Conservation (phyloP, 2,113 vertebrate genomes). For the Menura novaehollandiae region DNA sequence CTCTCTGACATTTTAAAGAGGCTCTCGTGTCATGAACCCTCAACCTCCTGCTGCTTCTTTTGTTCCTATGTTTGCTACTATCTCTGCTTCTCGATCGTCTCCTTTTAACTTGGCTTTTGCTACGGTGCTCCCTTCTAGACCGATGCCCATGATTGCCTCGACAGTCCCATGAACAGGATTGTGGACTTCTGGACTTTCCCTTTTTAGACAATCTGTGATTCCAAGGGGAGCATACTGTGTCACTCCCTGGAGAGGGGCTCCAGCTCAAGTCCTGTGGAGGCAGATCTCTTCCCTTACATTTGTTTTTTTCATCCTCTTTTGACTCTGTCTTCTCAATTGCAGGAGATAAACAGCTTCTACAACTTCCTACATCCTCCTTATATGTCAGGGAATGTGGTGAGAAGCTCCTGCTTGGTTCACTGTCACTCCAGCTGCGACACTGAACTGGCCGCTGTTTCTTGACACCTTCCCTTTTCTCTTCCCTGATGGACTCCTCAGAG, state of each 20-base stretch:
- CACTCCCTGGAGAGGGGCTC: constrained; percentile 53
- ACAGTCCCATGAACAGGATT: constrained; percentile 51
- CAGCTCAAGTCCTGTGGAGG: constrained; percentile 20
- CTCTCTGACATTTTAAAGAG: constrained; percentile 70
- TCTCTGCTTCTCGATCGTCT: constrained; percentile 74
- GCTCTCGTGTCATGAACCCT: constrained; percentile 67
- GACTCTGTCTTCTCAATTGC: constrained; percentile 12
- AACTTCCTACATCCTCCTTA: constrained; percentile 49
- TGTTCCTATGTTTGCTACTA: constrained; percentile 61
- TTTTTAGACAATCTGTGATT: constrained; percentile 25
- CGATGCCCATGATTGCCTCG: constrained; percentile 42
- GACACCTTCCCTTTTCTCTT: constrained; percentile 65
- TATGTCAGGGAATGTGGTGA: constrained; percentile 56
- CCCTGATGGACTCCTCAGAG: constrained; percentile 76
- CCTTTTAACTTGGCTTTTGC: constrained; percentile 58
- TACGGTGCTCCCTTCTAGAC: constrained; percentile 58
- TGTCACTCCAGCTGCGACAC: constrained; percentile 71
- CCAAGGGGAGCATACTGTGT: constrained; percentile 50
- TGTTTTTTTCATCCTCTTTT: constrained; percentile 48
- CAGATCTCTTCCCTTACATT: not conserved
- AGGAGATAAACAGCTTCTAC: constrained; percentile 15
- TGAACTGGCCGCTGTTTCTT: constrained; percentile 73
- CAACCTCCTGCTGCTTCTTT: constrained; percentile 67
- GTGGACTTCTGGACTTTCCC: constrained; percentile 65
- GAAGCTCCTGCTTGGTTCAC: constrained; percentile 71